These are phyloP conservation scores for Philopedon plagiatum DNA, from an alignment of 2,888 invertebrate species.

Conservation along the genomic window DNA sequence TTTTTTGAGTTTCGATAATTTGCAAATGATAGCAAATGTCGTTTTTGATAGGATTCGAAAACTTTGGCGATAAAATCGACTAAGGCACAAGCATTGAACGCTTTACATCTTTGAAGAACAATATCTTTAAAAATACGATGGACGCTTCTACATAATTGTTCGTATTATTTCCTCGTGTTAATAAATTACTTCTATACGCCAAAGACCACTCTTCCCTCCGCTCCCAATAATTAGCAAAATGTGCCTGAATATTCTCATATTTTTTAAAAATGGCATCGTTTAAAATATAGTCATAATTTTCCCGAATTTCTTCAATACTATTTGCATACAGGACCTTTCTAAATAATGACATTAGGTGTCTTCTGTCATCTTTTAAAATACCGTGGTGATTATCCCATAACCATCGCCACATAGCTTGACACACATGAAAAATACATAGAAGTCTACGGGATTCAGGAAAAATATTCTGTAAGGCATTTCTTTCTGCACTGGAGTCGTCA, in stretches of 20 bases:
- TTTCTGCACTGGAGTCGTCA: slow-evolving; percentile 17
- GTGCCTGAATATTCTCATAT: too few species aligned
- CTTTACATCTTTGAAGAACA: background rate
- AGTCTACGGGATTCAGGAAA: slow-evolving; percentile 28
- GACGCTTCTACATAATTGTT: slow-evolving; percentile 9
- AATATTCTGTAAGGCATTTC: slow-evolving; percentile 20
- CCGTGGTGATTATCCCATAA: slow-evolving; percentile 8
- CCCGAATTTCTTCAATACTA: background rate
- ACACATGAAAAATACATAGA: slow-evolving; percentile 26
- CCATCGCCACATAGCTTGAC: slow-evolving; percentile 27
- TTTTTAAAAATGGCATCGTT: too few species aligned
- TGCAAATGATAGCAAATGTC: background rate
- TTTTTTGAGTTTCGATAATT: background rate
- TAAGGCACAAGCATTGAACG: slow-evolving; percentile 15
- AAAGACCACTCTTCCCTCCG: slow-evolving; percentile 1
- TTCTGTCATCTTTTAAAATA: slow-evolving; percentile 17
- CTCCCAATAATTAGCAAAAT: slow-evolving; percentile 2
- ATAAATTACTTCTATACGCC: background rate
- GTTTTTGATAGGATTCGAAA: slow-evolving; percentile 12
- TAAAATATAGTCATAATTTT: background rate
- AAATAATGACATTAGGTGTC: slow-evolving; percentile 3
- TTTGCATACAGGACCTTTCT: background rate
- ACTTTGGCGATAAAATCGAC: slow-evolving; percentile 17
- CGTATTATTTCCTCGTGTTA: slow-evolving; percentile 6
- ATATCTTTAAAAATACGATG: slow-evolving; percentile 8